Base-by-base conservation (phyloP, 2,888 invertebrate species). In the Hermodice carunculata region DNA sequence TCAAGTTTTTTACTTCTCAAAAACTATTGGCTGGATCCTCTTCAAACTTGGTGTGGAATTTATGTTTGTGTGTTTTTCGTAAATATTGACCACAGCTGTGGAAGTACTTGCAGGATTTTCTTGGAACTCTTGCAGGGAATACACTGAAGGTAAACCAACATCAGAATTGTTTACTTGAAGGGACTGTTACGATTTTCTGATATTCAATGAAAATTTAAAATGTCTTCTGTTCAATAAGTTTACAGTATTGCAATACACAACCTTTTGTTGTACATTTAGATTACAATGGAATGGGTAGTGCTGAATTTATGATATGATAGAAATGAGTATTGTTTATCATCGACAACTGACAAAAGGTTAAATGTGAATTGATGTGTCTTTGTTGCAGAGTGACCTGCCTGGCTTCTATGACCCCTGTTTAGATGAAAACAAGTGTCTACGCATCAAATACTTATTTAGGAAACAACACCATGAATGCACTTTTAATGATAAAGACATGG, bases 361-460 rank as follows among this genome's bases (percentile, higher is more conserved):
- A 14, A 37, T 14, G 40, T 37, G 11, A 19, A 46, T 46, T 46
- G 19, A 17, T 17, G 14, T 17, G 8, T 8, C 8, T 44, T 76
- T 66, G 72, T 89, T 90, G 29, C 87, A 98, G 97, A 92, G 94
- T 83, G 95, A 96, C 82, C 87, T 98, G 70, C 95, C 98, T 14
- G 98, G 98, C 32, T 98, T 98, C 87, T 98, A 93, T 87, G 98
- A 99, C 87, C 96, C 97, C 0, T 95, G 95, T 74, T 81, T 87
- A 8, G 96, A 96, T 0, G 96, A 98, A 77, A 92, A 94, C 32
- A 98, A 98, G 86, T 91, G 91, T 78, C 88, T 98, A 28, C 91
- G 92, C 58, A 90, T 98, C 71, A 91, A 93, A 78, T 98, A 98
- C 87, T 90, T 91, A 81, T 96, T 92, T 88, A 92, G 92, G 77